Percentiles rank a stretch among this genome's conserved stretches.
phyloP scores from a whole-genome alignment of 2,888 invertebrate species.

The Andricus curvator region DNA sequence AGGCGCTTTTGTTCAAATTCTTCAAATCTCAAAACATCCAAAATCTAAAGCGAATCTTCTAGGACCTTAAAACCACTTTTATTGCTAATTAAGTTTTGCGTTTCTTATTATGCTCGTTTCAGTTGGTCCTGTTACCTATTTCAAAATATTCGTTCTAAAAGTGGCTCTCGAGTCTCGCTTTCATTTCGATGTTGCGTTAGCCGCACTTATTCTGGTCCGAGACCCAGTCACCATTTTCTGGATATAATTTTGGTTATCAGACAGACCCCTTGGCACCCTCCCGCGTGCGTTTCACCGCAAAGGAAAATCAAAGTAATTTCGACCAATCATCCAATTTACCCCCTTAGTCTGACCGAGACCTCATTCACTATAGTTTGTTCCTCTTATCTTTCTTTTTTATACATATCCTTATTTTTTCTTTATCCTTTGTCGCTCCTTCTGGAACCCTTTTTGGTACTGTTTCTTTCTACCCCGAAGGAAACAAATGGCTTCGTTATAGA shows the following conservation, averaged over 20 bases:
- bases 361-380: conserved; percentile 18
- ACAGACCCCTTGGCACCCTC: conserved; percentile 36
- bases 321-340: conserved; percentile 70
- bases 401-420: conserved; percentile 15
- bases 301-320: conserved; percentile 66
- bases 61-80: not conserved
- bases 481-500: conserved; percentile 69
- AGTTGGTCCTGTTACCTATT: conserved; percentile 32
- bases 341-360: conserved; percentile 39
- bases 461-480: conserved; percentile 59
- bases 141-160: conserved; percentile 38
- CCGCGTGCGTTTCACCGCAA: conserved; percentile 42
- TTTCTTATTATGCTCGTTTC: conserved; percentile 10
- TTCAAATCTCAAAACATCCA: not conserved
- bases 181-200: conserved; percentile 39
- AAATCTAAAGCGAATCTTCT: not conserved
- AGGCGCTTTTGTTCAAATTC: not conserved
- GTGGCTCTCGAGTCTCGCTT: conserved; percentile 35
- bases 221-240: conserved; percentile 42
- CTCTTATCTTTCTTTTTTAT: not conserved
- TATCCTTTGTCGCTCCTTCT: conserved; percentile 36
- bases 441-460: conserved; percentile 19
- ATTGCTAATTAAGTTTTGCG: not conserved
- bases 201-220: conserved; percentile 35
- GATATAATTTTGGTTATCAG: conserved; percentile 41